A percentile compares a stretch with the other conserved stretches of the same genome.
phyloP scores from a whole-genome alignment of 2,888 invertebrate genomes.

The Dynastes maya region DNA sequence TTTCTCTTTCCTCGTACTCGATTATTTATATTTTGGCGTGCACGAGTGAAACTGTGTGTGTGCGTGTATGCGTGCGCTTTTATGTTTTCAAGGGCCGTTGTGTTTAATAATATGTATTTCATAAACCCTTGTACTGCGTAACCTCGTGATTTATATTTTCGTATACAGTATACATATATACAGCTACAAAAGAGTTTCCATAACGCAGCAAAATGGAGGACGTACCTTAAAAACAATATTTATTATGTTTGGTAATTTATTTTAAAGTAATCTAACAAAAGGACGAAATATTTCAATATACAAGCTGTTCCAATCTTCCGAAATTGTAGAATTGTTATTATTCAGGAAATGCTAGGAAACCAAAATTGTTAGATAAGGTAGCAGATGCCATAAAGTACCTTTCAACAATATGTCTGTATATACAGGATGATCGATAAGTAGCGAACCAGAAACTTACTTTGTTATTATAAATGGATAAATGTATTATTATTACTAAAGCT shows the following conservation, averaged over 20 bases:
- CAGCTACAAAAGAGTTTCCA: slow-evolving; percentile 9
- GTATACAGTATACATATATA: slow-evolving; percentile 8
- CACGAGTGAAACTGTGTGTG: slow-evolving; percentile 5
- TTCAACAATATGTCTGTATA: too few relatives aligned
- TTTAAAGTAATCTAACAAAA: background rate
- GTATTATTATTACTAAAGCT: too few relatives aligned
- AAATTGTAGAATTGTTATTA: too few relatives aligned
- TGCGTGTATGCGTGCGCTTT: slow-evolving; percentile 47
- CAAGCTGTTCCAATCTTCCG: too few relatives aligned
- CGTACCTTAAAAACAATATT: slow-evolving; percentile 18
- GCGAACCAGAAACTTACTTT: too few relatives aligned
- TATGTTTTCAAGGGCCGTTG: slow-evolving; percentile 51
- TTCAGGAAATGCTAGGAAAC: too few relatives aligned
- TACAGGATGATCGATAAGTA: too few relatives aligned
- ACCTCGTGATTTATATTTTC: slow-evolving; percentile 37
- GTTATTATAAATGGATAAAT: too few relatives aligned
- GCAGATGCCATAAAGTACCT: too few relatives aligned
- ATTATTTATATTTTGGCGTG: slow-evolving; percentile 44
- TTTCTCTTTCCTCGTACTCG: slow-evolving; percentile 46
- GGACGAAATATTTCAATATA: too few relatives aligned
- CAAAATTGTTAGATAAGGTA: too few relatives aligned
- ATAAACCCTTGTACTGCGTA: slow-evolving; percentile 46
- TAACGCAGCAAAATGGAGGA: background rate
- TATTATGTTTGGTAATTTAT: slow-evolving; percentile 3
- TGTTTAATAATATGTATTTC: slow-evolving; percentile 53